Conservation (phyloP, 2,113 vertebrate genomes). For the Aegithalos caudatus region DNA sequence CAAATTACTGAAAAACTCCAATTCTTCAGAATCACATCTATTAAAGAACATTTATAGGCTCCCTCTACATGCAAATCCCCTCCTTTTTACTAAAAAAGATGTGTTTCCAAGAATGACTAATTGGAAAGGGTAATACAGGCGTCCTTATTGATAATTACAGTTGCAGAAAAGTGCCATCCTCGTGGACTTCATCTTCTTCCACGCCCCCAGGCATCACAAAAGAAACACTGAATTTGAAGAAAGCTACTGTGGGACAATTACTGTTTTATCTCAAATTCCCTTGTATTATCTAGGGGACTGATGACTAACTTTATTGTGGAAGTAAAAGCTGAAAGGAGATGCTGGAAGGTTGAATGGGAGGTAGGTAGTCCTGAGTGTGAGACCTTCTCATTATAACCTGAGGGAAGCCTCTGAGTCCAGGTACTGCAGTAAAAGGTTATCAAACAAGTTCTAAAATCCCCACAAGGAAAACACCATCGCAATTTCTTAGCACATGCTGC, state of each 20-base stretch:
- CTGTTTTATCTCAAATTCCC: background rate
- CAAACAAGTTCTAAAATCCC: background rate
- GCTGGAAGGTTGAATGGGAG: background rate
- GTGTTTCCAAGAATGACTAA: background rate
- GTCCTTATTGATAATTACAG: background rate
- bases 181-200: background rate
- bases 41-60: slow-evolving; percentile 14
- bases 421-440: background rate
- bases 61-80: background rate
- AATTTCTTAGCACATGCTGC: background rate
- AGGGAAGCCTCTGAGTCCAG: background rate
- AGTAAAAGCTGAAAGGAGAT: background rate
- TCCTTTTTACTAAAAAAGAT: background rate
- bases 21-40: background rate
- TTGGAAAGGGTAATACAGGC: background rate
- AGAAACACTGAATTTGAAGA: background rate
- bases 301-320: background rate
- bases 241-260: background rate
- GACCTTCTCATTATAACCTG: background rate
- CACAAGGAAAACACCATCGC: background rate
- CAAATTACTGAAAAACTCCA: background rate
- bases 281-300: background rate
- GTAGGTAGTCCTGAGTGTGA: background rate
- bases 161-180: background rate
- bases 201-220: background rate